These are phyloP conservation scores for Microctonus brassicae DNA, from an alignment of 2,888 invertebrate genomes.

Conservation along the genomic window DNA sequence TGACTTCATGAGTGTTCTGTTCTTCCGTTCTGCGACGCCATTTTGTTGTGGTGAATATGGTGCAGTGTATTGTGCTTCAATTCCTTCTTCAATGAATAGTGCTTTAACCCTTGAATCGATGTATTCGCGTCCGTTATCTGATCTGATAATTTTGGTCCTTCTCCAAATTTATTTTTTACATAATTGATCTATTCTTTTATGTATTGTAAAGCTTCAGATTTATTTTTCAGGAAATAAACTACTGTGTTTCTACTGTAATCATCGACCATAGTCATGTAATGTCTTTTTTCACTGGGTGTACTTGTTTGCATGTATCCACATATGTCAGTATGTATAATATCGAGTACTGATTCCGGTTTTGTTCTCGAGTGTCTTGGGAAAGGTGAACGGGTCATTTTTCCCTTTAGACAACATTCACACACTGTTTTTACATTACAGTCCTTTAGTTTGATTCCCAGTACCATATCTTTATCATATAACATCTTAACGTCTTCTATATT, in stretches of 20 bases:
- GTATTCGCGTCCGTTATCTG: slow-evolving; percentile 40
- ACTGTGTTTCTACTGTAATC: slow-evolving; percentile 29
- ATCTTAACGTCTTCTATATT: slow-evolving; percentile 39
- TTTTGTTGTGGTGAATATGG: slow-evolving; percentile 38
- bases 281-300: slow-evolving; percentile 30
- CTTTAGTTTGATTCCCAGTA: slow-evolving; percentile 41
- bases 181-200: slow-evolving; percentile 32
- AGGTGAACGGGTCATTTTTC: slow-evolving; percentile 46
- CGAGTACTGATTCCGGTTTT: slow-evolving; percentile 36
- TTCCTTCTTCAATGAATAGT: slow-evolving; percentile 30
- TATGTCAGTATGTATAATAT: slow-evolving; percentile 49
- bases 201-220: slow-evolving; percentile 18
- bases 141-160: slow-evolving; percentile 33
- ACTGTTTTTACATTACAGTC: slow-evolving; percentile 39
- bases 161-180: slow-evolving; percentile 30
- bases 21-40: slow-evolving; percentile 36
- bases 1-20: slow-evolving; percentile 31
- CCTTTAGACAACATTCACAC: slow-evolving; percentile 49
- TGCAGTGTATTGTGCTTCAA: slow-evolving; percentile 39
- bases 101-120: too few relatives aligned
- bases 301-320: slow-evolving; percentile 43
- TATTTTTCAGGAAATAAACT: slow-evolving; percentile 27
- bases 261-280: slow-evolving; percentile 27
- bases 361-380: slow-evolving; percentile 42
- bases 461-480: slow-evolving; percentile 36